A percentile compares a stretch with the other conserved stretches of the same genome.
phyloP scores from a whole-genome alignment of 2,888 invertebrate species.

The Pristionchus mayeri region DNA sequence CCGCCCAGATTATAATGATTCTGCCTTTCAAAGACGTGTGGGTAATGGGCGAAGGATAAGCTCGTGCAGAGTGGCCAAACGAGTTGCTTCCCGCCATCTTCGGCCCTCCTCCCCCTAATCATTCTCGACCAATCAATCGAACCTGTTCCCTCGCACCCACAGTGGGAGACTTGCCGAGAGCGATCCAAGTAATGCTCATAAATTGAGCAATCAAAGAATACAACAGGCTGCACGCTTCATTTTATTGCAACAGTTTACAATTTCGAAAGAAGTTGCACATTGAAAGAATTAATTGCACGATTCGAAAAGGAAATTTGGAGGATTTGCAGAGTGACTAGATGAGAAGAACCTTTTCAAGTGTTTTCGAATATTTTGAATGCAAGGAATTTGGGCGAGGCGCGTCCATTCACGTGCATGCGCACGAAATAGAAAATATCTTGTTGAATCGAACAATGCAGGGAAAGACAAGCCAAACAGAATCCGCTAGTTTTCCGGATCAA shows the following conservation, averaged over 20 bases:
- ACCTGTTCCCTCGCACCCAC: neutral
- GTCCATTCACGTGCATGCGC: neutral
- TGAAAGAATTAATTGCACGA: neutral
- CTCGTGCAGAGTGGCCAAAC: constrained; percentile 38
- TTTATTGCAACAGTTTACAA: neutral
- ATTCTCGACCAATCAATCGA: constrained; percentile 42
- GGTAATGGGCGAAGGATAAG: constrained; percentile 28
- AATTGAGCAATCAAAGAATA: neutral
- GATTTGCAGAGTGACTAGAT: no score
- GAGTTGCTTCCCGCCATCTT: neutral
- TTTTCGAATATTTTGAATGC: no score
- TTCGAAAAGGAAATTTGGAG: neutral
- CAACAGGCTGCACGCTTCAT: neutral
- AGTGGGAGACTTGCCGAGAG: constrained; percentile 12
- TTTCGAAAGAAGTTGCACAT: neutral
- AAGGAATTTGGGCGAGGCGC: no score
- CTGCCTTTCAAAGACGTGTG: neutral
- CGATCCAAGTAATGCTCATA: constrained; percentile 20
- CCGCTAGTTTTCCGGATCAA: neutral
- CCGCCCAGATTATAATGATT: no score
- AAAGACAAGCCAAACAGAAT: neutral
- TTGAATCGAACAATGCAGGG: neutral
- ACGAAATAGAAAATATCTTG: neutral
- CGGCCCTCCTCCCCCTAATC: neutral
- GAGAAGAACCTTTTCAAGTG: no score